Base-by-base conservation (phyloP, 1,140 invertebrate genomes). In the Araneus ventricosus region DNA sequence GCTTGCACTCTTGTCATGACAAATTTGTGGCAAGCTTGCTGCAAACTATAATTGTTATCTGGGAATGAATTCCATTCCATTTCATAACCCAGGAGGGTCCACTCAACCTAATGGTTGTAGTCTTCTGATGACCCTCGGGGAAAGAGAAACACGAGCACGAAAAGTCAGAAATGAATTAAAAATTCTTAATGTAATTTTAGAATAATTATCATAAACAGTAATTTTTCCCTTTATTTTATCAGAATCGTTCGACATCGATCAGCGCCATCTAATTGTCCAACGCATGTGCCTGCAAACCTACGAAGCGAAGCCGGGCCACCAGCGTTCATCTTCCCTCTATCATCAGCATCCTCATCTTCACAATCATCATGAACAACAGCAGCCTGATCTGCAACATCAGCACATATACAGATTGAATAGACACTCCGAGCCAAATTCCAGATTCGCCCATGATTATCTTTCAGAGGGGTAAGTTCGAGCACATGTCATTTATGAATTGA, bases 211-310 rank as follows among this genome's bases (percentile, higher is more conserved):
- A n/a, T n/a, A 52, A 14, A 2, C 8, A 52, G 45, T 14, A 52
- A 14, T 52, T 52, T 0, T 4, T 30, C 24, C 24, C 8, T n/a
- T 67, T 67, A 67, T 67, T 67, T 67, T 67, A 27, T n/a, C 67
- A 93, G 84, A 93, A 75, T 93, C 91, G 34, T 63, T 93, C 91
- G 92, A 93, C 79, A 45, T 88, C 87, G 92, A 93, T 88, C 86
- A 89, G 92, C 92, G 92, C 86, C 92, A 93, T 89, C 24, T 93
- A 84, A 37, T 93, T 10, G 92, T 93, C 4, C 92, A 93, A 37
- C 70, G 85, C 10, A 82, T 93, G 87, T 93, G 92, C 75, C 86
- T 84, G 27, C 86, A 93, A 82, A 24, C 70, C 61, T 63, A 70
- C 63, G 91, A 88, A 24, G 79, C 91, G 7, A 93, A 88, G 45